Conservation (phyloP, 2,113 vertebrate species). For the Bolborhynchus lineola region DNA sequence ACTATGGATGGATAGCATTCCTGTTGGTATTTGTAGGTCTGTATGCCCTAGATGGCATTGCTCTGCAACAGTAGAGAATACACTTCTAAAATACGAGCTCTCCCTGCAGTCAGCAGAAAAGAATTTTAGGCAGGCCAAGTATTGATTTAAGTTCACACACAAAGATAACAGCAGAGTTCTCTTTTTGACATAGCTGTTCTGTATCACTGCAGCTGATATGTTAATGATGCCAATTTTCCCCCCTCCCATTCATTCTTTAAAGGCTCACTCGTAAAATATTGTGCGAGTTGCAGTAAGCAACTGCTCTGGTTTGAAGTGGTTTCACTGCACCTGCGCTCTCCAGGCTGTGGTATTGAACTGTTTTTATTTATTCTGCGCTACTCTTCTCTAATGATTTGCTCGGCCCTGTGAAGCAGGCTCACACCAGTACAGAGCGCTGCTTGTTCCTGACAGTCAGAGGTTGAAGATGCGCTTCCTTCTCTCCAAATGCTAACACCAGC, state of each 20-base stretch:
- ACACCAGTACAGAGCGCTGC: not conserved
- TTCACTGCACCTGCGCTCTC: constrained; percentile 17
- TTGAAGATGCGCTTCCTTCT: not conserved
- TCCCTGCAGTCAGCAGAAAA: not conserved
- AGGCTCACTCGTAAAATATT: not conserved
- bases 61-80: not conserved
- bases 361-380: not conserved
- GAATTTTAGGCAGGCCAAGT: constrained; percentile 1
- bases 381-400: not conserved
- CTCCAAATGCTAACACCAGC: not conserved
- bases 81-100: not conserved
- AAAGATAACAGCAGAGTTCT: not conserved
- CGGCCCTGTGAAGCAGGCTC: not conserved
- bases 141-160: not conserved
- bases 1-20: not conserved
- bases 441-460: not conserved
- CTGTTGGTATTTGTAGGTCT: not conserved
- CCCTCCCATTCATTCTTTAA: not conserved
- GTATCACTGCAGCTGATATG: constrained; percentile 9
- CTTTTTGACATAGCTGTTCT: not conserved
- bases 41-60: constrained; percentile 26
- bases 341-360: not conserved
- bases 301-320: not conserved
- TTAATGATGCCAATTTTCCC: not conserved
- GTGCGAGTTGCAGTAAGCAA: not conserved